phyloP scores from a whole-genome alignment of 2,888 invertebrate genomes.

The Nomada goodeniana region DNA sequence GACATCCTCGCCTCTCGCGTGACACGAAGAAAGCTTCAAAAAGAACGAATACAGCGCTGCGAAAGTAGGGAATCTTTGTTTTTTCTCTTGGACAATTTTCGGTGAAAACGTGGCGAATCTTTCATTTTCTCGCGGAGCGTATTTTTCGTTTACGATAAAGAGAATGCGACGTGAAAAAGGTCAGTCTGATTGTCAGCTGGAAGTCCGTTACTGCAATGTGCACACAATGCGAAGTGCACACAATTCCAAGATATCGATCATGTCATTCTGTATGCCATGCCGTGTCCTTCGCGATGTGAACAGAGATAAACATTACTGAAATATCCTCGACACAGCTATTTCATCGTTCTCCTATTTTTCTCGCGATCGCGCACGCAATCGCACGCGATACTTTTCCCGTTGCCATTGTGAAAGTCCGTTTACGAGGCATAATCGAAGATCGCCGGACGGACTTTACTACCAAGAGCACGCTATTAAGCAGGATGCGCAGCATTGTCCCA shows the following conservation, averaged over 20 bases:
- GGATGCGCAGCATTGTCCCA: no score
- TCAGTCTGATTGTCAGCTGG: conserved; percentile 33
- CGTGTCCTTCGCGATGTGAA: conserved; percentile 60
- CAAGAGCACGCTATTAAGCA: no score
- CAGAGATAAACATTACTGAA: conserved; percentile 55
- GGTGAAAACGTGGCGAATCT: no score
- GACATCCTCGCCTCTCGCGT: no score
- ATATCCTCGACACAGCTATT: conserved; percentile 45
- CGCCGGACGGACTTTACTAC: no score
- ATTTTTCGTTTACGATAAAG: conserved; percentile 48
- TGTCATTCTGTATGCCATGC: conserved; percentile 35
- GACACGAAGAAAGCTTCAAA: no score
- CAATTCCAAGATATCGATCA: conserved; percentile 63
- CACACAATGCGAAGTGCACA: conserved; percentile 47
- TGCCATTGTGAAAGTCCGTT: no score
- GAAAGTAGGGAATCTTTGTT: no score
- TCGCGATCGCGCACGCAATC: background rate
- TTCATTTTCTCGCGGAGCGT: background rate
- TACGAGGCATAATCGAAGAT: no score
- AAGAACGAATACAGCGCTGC: no score
- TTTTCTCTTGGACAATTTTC: no score
- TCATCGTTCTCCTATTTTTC: conserved; percentile 40
- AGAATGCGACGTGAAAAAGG: conserved; percentile 49
- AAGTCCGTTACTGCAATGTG: conserved; percentile 45
- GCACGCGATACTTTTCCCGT: background rate